phyloP scores from a whole-genome alignment of 2,113 vertebrate species.

The Pedionomus torquatus region DNA sequence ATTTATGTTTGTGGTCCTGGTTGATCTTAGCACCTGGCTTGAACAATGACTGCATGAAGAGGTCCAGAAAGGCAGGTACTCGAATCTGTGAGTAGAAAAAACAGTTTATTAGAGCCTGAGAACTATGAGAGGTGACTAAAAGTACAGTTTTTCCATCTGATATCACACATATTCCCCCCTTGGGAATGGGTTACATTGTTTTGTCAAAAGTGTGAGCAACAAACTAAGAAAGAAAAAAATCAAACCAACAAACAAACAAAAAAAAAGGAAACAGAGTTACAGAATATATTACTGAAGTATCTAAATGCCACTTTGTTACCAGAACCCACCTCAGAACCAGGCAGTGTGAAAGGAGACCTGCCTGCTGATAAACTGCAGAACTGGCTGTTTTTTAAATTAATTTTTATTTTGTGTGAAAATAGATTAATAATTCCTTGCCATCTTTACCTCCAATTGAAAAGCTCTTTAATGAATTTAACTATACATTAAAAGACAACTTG shows the following conservation, averaged over 20 bases:
- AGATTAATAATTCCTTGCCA: not conserved
- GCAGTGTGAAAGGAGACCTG: not conserved
- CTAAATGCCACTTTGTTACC: not conserved
- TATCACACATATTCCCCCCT: not conserved
- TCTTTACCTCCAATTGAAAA: not conserved
- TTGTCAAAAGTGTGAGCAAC: too few species aligned
- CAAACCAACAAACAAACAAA: not conserved
- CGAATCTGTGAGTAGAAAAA: conserved; percentile 81
- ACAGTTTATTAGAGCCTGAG: not conserved
- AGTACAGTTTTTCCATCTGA: not conserved
- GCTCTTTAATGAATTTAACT: not conserved
- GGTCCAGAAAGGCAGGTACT: conserved; percentile 94
- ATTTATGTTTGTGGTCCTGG: conserved; percentile 99
- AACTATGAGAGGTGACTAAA: not conserved
- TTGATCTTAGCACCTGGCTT: conserved; percentile 98
- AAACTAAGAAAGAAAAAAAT: not conserved
- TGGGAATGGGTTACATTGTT: not conserved
- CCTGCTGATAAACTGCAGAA: not conserved
- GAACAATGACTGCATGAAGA: conserved; percentile 98
- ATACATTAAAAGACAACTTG: not conserved
- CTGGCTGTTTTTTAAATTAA: not conserved
- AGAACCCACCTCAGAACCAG: not conserved
- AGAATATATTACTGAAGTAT: not conserved
- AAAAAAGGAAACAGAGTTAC: not conserved
- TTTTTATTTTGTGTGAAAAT: not conserved